Percentiles rank a stretch among this genome's conserved stretches.
phyloP scores from a whole-genome alignment of 2,888 invertebrate species.

The Cacoxenus indagator region DNA sequence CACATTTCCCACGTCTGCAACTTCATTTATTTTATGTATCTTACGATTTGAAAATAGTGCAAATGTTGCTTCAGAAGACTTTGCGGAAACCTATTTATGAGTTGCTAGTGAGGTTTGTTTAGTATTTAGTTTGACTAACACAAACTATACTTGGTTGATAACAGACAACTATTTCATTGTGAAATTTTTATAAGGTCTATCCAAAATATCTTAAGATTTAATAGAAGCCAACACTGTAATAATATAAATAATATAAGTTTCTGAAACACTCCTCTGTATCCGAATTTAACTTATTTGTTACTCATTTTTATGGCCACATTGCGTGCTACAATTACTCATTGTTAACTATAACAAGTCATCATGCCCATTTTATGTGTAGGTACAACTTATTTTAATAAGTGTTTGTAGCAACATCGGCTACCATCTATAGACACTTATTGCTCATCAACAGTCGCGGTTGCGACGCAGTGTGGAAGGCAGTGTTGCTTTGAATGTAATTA shows the following conservation, averaged over 20 bases:
- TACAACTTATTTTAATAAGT: not conserved
- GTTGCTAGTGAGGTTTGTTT: too few species aligned
- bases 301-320: conserved; percentile 2
- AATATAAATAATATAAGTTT: too few species aligned
- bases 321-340: conserved; percentile 14
- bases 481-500: conserved; percentile 5
- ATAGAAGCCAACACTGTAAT: too few species aligned
- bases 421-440: not conserved
- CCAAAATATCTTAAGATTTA: too few species aligned
- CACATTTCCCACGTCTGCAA: conserved; percentile 15
- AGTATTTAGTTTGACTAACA: too few species aligned
- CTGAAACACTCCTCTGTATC: not conserved
- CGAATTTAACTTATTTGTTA: not conserved
- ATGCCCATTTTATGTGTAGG: not conserved
- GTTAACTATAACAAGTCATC: not conserved
- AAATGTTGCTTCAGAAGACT: not conserved
- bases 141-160: too few species aligned
- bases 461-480: not conserved
- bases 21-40: conserved; percentile 12
- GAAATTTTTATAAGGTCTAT: too few species aligned
- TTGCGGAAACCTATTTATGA: not conserved
- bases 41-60: not conserved
- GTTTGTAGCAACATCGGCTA: too few species aligned
- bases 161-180: too few species aligned
- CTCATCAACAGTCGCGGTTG: not conserved